Conservation (phyloP, 2,888 invertebrate species). For the Pyrrhia umbra region DNA sequence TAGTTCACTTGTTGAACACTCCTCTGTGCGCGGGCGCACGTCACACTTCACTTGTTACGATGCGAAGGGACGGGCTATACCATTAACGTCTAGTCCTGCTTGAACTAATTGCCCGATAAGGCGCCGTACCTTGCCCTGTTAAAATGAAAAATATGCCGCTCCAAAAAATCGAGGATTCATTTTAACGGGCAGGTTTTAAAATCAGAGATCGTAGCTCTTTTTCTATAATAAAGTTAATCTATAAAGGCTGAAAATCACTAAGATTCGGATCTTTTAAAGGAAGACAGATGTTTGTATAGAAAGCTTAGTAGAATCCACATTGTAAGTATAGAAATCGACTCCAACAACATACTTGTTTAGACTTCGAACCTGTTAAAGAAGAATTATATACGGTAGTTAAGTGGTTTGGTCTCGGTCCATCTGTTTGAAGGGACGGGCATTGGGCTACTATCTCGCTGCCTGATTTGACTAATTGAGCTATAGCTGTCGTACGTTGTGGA, state of each 20-base stretch:
- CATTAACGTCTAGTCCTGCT: constrained; percentile 26
- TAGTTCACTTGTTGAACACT: constrained; percentile 42
- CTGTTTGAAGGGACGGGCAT: constrained; percentile 15
- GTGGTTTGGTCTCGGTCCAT: constrained; percentile 13
- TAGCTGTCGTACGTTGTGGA: constrained; percentile 24
- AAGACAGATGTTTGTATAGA: neutral
- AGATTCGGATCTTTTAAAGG: neutral
- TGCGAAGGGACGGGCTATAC: constrained; percentile 51
- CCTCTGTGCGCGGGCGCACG: constrained; percentile 58
- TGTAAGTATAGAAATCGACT: neutral
- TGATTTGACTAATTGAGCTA: constrained; percentile 39
- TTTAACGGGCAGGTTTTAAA: neutral
- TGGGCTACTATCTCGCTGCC: neutral
- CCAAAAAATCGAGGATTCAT: neutral
- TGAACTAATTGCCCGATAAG: constrained; percentile 44
- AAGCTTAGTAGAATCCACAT: neutral
- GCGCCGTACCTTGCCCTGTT: constrained; percentile 2
- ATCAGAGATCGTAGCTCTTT: neutral
- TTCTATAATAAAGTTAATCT: too few species aligned
- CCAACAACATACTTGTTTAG: neutral
- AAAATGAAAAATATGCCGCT: neutral
- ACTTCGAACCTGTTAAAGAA: neutral
- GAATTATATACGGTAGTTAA: neutral
- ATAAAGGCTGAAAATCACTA: neutral
- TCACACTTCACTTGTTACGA: constrained; percentile 54